Percentiles rank a stretch among this genome's conserved stretches.
Conservation (phyloP, 1,140 invertebrate species). For the Habropoda laboriosa region DNA sequence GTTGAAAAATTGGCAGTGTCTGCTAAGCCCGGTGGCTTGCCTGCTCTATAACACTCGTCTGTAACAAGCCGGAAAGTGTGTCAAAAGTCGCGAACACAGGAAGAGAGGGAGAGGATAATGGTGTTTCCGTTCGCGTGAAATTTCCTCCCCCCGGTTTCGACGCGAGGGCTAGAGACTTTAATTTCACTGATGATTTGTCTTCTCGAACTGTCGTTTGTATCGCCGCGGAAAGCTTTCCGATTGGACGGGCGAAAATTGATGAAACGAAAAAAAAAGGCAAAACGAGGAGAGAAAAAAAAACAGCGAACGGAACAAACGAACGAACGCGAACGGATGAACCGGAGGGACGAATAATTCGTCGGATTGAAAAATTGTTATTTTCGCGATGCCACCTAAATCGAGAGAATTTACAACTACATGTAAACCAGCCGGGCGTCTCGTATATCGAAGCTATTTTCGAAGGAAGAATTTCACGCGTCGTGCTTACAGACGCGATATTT, state of each 20-base stretch:
- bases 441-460: slow-evolving; percentile 49
- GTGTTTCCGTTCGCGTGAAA: slow-evolving; percentile 4
- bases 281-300: background rate
- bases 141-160: background rate
- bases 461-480: slow-evolving; percentile 41
- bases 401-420: slow-evolving; percentile 30
- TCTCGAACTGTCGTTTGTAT: background rate
- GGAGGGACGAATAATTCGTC: background rate
- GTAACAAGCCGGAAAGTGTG: slow-evolving; percentile 22
- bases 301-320: too few species aligned
- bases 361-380: slow-evolving; percentile 36
- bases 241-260: background rate
- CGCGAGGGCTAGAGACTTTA: background rate
- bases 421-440: slow-evolving; percentile 16
- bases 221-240: background rate
- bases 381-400: slow-evolving; percentile 23
- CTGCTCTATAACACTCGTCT: slow-evolving; percentile 2
- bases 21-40: background rate
- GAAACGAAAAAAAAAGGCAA: background rate
- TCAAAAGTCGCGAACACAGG: slow-evolving; percentile 11
- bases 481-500: slow-evolving; percentile 59
- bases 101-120: background rate
- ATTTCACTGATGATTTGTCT: slow-evolving; percentile 7
- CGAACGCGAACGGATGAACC: too few species aligned
- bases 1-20: slow-evolving; percentile 33